Evolutionary conservation across 2,113 vertebrate species (phyloP).

Genomic region (Ammodytes dubius): DNA sequence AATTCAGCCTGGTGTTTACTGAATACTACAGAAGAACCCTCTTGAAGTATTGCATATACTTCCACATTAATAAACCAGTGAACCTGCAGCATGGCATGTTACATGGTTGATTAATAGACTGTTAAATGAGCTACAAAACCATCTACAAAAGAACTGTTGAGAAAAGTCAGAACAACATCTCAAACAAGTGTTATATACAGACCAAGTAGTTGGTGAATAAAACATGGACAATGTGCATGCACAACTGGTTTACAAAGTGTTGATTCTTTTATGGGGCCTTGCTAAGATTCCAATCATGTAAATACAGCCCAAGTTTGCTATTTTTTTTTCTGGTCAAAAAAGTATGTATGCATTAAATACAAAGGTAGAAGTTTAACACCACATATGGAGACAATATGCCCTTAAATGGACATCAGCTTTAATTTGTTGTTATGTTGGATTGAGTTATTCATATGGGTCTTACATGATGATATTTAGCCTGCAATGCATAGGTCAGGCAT

Average conservation of each 20-base stretch:
- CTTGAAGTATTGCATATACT: constrained; percentile 36
- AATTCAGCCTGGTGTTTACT: constrained; percentile 48
- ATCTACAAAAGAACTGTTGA: constrained; percentile 5
- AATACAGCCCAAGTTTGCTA: constrained; percentile 45
- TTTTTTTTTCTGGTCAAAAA: constrained; percentile 36
- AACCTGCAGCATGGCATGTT: constrained; percentile 76
- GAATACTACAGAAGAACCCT: constrained; percentile 25
- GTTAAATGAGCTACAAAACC: constrained; percentile 32
- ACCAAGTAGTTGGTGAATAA: constrained; percentile 31
- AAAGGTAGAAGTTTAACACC: constrained; percentile 28
- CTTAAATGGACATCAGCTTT: constrained; percentile 27
- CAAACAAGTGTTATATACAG: constrained; percentile 13
- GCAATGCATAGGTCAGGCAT: constrained; percentile 28
- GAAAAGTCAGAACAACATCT: constrained; percentile 36
- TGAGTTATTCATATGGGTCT: not conserved
- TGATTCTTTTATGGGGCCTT: constrained; percentile 44
- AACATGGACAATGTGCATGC: constrained; percentile 47
- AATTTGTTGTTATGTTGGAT: constrained; percentile 35
- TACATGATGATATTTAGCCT: constrained; percentile 19
- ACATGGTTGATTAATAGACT: constrained; percentile 61
- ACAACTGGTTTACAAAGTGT: constrained; percentile 59
- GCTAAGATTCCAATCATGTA: constrained; percentile 62
- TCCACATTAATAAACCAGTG: constrained; percentile 19
- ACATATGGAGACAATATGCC: constrained; percentile 9
- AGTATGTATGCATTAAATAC: constrained; percentile 24